Evolutionary conservation across 2,797 vertebrate species (phyloP), one percentile per base, ranked within the genome.

Genomic region (Heteromormyrus szaboi): DNA sequence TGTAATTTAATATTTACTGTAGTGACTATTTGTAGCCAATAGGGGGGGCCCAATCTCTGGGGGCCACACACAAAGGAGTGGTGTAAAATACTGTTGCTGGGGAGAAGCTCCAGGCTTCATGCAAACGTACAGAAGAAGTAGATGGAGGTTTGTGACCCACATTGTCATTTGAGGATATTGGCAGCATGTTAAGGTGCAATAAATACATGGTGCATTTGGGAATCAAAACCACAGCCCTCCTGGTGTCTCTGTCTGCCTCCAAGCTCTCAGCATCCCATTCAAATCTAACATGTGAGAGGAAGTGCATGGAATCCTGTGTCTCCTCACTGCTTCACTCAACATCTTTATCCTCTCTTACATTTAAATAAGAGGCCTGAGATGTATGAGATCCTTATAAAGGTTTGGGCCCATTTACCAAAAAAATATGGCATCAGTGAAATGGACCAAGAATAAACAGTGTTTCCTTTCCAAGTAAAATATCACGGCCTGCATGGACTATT

Each of bases 381-480:
- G 56, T 62, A 72, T 37, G 65, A 72, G 65, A 37, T 72, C 29
- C 65, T 37, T 72, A 72, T 6, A 72, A 37, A 72, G 29, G 1
- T 72, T 72, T 72, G 29, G 65, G 65, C 65, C 29, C 65, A 72
- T 72, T 72, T 72, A 37, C 29, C 65, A 72, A 72, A 50, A 22
- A 84, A 84, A 84, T 84, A 22, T 8, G 17, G 44, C 81, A 1
- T 22, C 46, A 48, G 7, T 46, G 79, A 83, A 50, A 46, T n/a
- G n/a, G 29, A 72, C 65, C 19, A 83, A 83, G 48, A 50, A 84
- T 84, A 84, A 84, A 84, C 8, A 86, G 51, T 1, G 17, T 86
- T 86, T 54, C 50, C 51, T 56, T 54, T 86, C 84, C 48, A 86
- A 53, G 81, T 84, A 84, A 84, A 84, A 84, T 25, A 84, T 48